Evolutionary conservation across 2,113 vertebrate species (phyloP), one percentile per base, ranked within the genome.

Genomic region (Columba janthina): DNA sequence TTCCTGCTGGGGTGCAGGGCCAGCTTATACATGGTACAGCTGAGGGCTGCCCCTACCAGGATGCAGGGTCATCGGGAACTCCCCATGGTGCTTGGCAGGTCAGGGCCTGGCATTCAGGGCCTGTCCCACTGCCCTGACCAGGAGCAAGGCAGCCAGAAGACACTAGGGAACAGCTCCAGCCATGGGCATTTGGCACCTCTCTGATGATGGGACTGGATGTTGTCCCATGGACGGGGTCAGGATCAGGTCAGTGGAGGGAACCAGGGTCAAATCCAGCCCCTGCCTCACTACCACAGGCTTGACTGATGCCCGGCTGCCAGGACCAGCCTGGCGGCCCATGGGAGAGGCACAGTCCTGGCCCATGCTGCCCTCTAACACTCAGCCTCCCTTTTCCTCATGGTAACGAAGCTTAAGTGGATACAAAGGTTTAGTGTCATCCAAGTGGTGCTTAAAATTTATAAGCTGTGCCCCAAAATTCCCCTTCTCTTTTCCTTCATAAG

Each of bases 261-360:
- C 7, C 1, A 1, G 40, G 6, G 3, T 74, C 48, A 78, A 36
- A 40, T 9, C 12, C 42, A 70, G 11, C 9, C 24, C 26, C 26
- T 72, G 9, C 12, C 21, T 64, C 32, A 36, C 51, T 32, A 51
- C 11, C 29, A 40, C 32, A 64, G 12, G 10, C 21, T 64, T 71
- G 24, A 24, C 26, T 3, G 2, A 24, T 57, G 22, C 9, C 36
- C 5, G 1, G 16, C 24, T 64, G 42, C 50, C 66, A 64, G n/a
- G 8, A 3, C 11, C 36, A 74, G 36, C 28, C 25, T 18, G 36
- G 25, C 18, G 3, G 0, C 25, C 25, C 25, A 32, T 0, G 1
- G 32, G 22, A 53, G 5, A 78, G 28, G 7, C 26, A 31, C 34
- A 31, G 60, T 28, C 11, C 32, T n/a, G 36, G 11, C 12, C 17